phyloP scores from a whole-genome alignment of 2,797 vertebrate genomes.

The Lepidocolaptes lacrymiger region DNA sequence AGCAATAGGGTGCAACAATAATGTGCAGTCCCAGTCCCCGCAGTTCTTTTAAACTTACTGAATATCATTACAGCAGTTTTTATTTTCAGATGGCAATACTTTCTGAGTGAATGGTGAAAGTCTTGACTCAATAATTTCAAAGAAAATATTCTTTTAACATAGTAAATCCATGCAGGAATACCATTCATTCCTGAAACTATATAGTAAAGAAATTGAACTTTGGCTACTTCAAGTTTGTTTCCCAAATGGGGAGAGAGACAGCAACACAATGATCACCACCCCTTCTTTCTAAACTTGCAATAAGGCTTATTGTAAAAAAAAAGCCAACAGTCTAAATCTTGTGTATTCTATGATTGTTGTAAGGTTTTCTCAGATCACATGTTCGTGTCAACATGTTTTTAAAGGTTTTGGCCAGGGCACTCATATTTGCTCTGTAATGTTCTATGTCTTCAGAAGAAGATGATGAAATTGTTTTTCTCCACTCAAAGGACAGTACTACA shows the following conservation, averaged over 20 bases:
- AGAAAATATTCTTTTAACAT: neutral
- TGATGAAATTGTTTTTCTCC: neutral
- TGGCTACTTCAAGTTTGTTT: neutral
- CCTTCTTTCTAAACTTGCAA: neutral
- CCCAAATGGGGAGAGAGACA: neutral
- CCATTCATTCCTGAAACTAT: neutral
- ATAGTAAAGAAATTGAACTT: neutral
- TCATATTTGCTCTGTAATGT: neutral
- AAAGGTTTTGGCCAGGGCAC: neutral
- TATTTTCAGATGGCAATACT: neutral
- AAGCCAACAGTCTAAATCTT: neutral
- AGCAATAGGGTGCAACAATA: neutral
- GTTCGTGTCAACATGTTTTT: neutral
- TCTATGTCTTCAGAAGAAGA: neutral
- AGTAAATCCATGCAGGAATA: neutral
- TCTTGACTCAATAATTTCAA: neutral
- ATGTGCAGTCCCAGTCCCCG: neutral
- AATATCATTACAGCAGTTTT: neutral
- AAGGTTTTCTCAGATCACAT: neutral
- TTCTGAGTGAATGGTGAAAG: neutral
- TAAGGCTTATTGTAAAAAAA: neutral
- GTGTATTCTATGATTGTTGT: neutral
- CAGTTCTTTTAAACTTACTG: neutral
- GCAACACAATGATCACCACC: neutral
- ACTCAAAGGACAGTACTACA: accelerated